These are phyloP conservation scores for Valencia hispanica DNA, from an alignment of 2,797 vertebrate species.

Conservation along the genomic window DNA sequence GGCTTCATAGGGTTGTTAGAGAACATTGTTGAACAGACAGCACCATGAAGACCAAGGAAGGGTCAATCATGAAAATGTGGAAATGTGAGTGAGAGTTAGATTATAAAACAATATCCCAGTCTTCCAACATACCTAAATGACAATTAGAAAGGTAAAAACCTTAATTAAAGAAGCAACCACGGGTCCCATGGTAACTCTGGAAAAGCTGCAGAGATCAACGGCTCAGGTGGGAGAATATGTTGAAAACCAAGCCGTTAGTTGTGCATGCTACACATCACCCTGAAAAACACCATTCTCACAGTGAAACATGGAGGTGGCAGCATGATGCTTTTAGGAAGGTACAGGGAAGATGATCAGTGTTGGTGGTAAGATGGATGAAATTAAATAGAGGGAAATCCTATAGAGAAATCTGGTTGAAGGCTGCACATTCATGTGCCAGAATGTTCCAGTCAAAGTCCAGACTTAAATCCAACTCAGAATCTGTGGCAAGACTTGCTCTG, in stretches of 20 bases:
- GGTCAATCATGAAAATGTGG: no score
- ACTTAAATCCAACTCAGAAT: neutral
- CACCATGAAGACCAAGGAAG: no score
- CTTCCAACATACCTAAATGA: neutral
- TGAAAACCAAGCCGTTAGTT: neutral
- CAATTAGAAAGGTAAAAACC: neutral
- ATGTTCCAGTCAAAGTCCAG: neutral
- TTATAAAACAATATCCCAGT: no score
- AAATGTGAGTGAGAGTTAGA: no score
- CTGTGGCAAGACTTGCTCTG: neutral
- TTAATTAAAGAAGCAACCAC: neutral
- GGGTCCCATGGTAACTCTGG: neutral
- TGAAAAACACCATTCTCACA: no score
- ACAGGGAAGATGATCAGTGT: no score
- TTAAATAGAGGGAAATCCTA: neutral
- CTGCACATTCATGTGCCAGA: neutral
- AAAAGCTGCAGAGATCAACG: neutral
- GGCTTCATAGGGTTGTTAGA: no score
- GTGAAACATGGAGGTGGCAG: no score
- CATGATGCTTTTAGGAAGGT: no score
- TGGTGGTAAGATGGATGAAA: no score
- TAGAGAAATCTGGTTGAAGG: no score
- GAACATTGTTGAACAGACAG: no score
- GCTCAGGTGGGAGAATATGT: neutral
- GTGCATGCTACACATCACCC: neutral